Evolutionary conservation across 2,888 invertebrate species (phyloP), one percentile per base, ranked within the genome.

Genomic region (Julus scandinavius): DNA sequence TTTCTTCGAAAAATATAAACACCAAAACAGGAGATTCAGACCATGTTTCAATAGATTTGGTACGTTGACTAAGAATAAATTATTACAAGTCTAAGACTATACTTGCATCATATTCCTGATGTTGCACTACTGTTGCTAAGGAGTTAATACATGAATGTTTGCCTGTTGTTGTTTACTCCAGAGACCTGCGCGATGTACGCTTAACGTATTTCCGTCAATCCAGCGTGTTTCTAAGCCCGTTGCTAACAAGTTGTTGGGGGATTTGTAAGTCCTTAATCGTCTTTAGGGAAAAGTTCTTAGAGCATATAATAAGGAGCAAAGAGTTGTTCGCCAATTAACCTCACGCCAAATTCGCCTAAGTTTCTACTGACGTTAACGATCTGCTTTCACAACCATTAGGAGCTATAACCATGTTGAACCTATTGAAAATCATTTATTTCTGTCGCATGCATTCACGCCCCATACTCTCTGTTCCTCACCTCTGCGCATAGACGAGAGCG

Each of bases 161-260:
- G 1, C 38, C 9, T 80, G 80, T 38, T 80, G 80, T 38, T 80
- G 80, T 80, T 80, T 80, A 80, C 38, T 80, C 80, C 80, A 38
- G 38, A 38, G 80, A 80, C 80, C 38, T 4, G 29, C 80, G 11
- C 80, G 38, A 13, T 72, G 20, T 11, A 20, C 72, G 29, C 80
- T 80, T 13, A 20, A 29, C 80, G 13, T 38, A 80, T 80, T 80
- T 29, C 38, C 29, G 80, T 80, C 38, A 80, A 38, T 80, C 38
- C 38, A 80, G 80, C 80, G 80, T 38, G 80, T 80, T 38, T 29
- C 38, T 80, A 38, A 80, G 80, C 80, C 80, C 80, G 80, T 80
- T 80, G 80, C 80, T 80, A 80, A 80, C 80, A 80, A 80, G 80
- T 80, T 80, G 80, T 80, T 80, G 80, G 80, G 80, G 80, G 80